Evolutionary conservation across 2,888 invertebrate species (phyloP).

Genomic region (Drosophila tanythrix): DNA sequence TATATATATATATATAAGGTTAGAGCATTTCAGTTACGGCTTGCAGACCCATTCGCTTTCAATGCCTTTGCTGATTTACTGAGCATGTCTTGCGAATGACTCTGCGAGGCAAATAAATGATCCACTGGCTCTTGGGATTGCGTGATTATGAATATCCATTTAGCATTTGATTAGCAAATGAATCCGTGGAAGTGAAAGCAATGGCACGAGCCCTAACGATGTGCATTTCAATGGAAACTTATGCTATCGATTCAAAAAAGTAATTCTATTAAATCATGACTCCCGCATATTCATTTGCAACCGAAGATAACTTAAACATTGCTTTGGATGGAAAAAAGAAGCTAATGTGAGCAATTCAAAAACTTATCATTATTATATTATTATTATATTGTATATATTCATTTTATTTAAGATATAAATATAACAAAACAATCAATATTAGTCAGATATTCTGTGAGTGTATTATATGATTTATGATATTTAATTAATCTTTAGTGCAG

Average conservation of each 20-base stretch:
- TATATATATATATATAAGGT: not conserved
- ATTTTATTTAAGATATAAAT: not conserved
- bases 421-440: not conserved
- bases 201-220: slow-evolving; percentile 40
- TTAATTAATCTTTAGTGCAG: not conserved
- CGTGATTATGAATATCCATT: slow-evolving; percentile 51
- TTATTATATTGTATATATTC: not conserved
- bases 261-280: not conserved
- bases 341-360: not conserved
- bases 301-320: not conserved
- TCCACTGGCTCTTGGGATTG: slow-evolving; percentile 32
- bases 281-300: not conserved
- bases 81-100: slow-evolving; percentile 41
- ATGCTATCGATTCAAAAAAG: slow-evolving; percentile 6
- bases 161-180: slow-evolving; percentile 57
- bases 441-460: not conserved
- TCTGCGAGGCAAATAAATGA: slow-evolving; percentile 35
- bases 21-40: slow-evolving; percentile 19
- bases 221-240: slow-evolving; percentile 7
- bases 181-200: slow-evolving; percentile 42
- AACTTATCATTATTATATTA: not conserved
- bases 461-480: not conserved
- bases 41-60: not conserved
- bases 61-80: slow-evolving; percentile 50
- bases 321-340: not conserved